Evolutionary conservation across 2,888 invertebrate genomes (phyloP), one percentile per base, ranked within the genome.

Genomic region (Lasioglossum figueresi): DNA sequence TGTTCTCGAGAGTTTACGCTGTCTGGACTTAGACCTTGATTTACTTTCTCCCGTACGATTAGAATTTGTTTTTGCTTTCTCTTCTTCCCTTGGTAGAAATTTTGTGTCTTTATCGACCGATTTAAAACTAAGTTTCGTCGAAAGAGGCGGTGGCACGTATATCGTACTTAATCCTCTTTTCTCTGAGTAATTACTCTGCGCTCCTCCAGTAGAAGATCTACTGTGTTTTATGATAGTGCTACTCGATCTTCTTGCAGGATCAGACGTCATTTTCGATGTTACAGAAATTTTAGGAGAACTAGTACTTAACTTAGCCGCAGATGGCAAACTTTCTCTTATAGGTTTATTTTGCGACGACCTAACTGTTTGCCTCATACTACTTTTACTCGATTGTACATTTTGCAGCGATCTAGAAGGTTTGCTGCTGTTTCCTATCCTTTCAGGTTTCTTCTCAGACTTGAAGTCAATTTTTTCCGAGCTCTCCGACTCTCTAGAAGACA

Each of bases 131-230:
- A 89, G 85, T 72, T 86, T 89, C 19, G 75, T 83, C 3, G 78
- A 72, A 45, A 82, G 82, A 2, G 91, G 86, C 73, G 92, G 91
- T 2, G 94, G 93, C 82, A 93, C 82, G 68, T 92, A 94, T 84
- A 93, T 86, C 5, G 92, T 93, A 86, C 93, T 94, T 0, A 84
- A 74, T 34, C 94, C 94, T 85, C 94, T 89, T 77, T 93, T 94
- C 37, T 94, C 94, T 1, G 90, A 88, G 48, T 91, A 89, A 56
- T 70, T 80, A 16, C 76, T 63, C 19, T 87, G 85, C 37, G 71
- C 72, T 73, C 81, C 91, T 40, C 86, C 88, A 66, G n/a, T 73
- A n/a, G 80, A 70, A 66, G 79, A 70, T 79, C 78, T 87, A 19
- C 71, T 78, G 27, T 14, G 80, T 37, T 59, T 82, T 23, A 40